Evolutionary conservation across 1,140 invertebrate genomes (phyloP), one percentile per base, ranked within the genome.

Genomic region (Monomorium pharaonis): DNA sequence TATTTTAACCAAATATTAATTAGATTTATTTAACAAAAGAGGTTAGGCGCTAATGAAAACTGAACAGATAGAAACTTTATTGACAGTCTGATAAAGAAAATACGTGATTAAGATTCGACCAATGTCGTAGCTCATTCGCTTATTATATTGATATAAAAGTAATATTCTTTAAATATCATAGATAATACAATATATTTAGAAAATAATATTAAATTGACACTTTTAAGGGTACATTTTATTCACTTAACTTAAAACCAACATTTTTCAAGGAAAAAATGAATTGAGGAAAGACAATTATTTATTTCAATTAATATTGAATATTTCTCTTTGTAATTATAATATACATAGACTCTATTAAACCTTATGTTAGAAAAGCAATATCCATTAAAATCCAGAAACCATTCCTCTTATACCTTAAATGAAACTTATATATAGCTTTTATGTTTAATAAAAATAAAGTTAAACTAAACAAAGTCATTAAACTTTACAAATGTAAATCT

Each of bases 71-170:
- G 51, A 58, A 49, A 49, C 2, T 67, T 10, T 49, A 27, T 74
- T 78, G 21, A 56, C 69, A 56, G n/a, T 60, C 33, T 80, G 67
- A 85, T 88, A 88, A 89, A 30, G 44, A 60, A 18, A 74, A 72
- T 83, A 58, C 16, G 33, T 65, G 58, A 65, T 62, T 88, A 62
- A 63, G 27, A 88, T 65, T 87, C 49, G 27, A 56, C 77, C 27
- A 70, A 49, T 75, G 74, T 62, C 62, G 33, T 67, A 21, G 33
- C 44, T 85, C 77, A 88, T 74, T 76, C 49, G 54, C 30, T 42
- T 44, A 10, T 60, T 63, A 51, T 62, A 60, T 76, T 87, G 70
- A 88, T 12, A 65, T 33, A 27, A 10, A 21, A 44, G 12, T 30
- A 27, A n/a, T 9, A 30, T 33, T 49, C 18, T 49, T 72, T 51